phyloP scores from a whole-genome alignment of 2,113 vertebrate species.

The Vicugna pacos region DNA sequence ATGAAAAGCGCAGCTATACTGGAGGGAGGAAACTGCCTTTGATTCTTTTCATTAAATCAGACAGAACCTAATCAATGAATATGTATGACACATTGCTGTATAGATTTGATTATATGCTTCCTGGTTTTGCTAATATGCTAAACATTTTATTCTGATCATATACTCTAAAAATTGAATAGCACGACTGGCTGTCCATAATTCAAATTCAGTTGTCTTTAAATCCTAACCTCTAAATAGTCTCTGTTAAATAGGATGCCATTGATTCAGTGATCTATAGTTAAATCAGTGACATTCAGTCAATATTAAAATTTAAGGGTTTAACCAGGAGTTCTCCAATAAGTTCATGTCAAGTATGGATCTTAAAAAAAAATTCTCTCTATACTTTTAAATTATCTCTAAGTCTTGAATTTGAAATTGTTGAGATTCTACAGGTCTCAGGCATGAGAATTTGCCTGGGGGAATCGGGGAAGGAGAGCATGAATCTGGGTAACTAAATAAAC shows the following conservation, averaged over 20 bases:
- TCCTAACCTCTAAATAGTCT: conserved; percentile 51
- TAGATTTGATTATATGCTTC: not conserved
- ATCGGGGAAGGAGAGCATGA: not conserved
- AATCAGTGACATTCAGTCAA: conserved; percentile 49
- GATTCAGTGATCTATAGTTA: conserved; percentile 50
- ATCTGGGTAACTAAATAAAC: not conserved
- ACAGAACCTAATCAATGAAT: conserved; percentile 3
- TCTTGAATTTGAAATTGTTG: conserved; percentile 3
- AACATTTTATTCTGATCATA: conserved; percentile 34
- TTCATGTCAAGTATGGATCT: not conserved
- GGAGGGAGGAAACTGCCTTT: not conserved
- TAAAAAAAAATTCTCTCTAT: not conserved
- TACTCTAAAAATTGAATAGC: not conserved
- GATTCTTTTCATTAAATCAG: not conserved
- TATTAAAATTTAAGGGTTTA: conserved; percentile 62
- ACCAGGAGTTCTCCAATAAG: conserved; percentile 28
- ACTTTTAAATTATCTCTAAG: not conserved
- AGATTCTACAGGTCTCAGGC: not conserved
- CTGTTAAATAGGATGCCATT: conserved; percentile 45
- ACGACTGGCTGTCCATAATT: not conserved
- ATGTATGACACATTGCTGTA: not conserved
- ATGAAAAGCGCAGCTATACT: not conserved
- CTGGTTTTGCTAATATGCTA: conserved; percentile 28
- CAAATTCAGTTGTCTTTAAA: conserved; percentile 64
- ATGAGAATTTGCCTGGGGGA: not conserved